A percentile compares a stretch with the other conserved stretches of the same genome.
phyloP scores from a whole-genome alignment of 1,140 invertebrate species.

The Drosophila ananassae region DNA sequence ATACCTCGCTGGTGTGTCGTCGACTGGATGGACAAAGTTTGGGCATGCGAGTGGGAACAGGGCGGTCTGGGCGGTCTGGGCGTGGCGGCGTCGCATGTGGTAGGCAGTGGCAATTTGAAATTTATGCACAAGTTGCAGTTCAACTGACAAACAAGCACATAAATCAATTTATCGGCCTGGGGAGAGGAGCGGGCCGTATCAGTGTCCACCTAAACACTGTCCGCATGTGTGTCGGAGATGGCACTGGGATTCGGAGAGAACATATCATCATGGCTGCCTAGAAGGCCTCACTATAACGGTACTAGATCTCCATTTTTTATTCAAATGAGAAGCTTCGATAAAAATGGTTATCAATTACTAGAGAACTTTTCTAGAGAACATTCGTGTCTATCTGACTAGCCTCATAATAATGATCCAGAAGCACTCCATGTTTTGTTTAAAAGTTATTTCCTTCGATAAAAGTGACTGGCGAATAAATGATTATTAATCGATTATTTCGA shows the following conservation, averaged over 20 bases:
- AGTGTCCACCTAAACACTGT: constrained; percentile 17
- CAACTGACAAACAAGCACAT: constrained; percentile 76
- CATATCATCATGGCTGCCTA: no score
- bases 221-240: not conserved
- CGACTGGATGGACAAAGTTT: not conserved
- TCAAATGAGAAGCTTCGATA: no score
- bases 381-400: no score
- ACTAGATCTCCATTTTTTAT: no score
- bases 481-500: not conserved
- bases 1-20: no score
- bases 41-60: not conserved
- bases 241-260: not conserved
- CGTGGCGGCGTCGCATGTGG: constrained; percentile 20
- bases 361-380: no score
- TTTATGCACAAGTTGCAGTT: constrained; percentile 79
- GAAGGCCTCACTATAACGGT: no score
- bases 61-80: constrained; percentile 7
- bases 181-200: not conserved
- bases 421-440: no score
- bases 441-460: no score
- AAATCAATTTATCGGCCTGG: constrained; percentile 75
- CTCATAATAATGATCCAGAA: no score
- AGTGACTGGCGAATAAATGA: no score
- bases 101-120: constrained; percentile 60
- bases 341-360: no score